A percentile compares a stretch with the other conserved stretches of the same genome.
Evolutionary conservation across 2,113 vertebrate species (phyloP).

Genomic region (Triplophysa rosa): DNA sequence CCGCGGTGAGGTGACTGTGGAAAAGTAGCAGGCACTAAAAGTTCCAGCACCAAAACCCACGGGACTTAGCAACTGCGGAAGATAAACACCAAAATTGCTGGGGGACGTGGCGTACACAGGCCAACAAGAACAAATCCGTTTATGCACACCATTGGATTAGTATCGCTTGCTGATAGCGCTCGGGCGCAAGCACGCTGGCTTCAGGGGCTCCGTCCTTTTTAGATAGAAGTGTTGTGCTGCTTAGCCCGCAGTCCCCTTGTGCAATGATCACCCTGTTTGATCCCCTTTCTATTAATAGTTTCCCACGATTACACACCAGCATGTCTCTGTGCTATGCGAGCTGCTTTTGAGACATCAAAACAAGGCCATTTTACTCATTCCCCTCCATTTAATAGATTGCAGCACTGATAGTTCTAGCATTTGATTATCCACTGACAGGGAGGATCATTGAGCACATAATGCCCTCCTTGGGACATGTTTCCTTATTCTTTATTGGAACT

Average conservation of each 20-base stretch:
- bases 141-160: slow-evolving; percentile 66
- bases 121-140: slow-evolving; percentile 70
- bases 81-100: slow-evolving; percentile 70
- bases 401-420: slow-evolving; percentile 56
- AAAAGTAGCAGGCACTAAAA: slow-evolving; percentile 56
- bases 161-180: slow-evolving; percentile 55
- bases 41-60: slow-evolving; percentile 64
- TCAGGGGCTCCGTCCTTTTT: slow-evolving; percentile 50
- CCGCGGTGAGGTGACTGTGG: slow-evolving; percentile 22
- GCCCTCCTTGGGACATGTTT: slow-evolving; percentile 59
- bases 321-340: slow-evolving; percentile 39
- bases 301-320: slow-evolving; percentile 57
- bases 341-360: slow-evolving; percentile 53
- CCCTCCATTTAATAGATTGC: slow-evolving; percentile 54
- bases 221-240: slow-evolving; percentile 50
- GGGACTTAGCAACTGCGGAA: slow-evolving; percentile 64
- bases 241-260: slow-evolving; percentile 45
- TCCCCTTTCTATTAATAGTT: slow-evolving; percentile 57
- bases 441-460: slow-evolving; percentile 63
- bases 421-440: slow-evolving; percentile 61
- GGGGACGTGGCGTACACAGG: slow-evolving; percentile 58
- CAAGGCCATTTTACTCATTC: slow-evolving; percentile 54
- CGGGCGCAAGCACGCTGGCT: slow-evolving; percentile 54
- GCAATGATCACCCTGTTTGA: slow-evolving; percentile 51
- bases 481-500: slow-evolving; percentile 72